Evolutionary conservation across 2,113 vertebrate genomes (phyloP).

Genomic region (Heterotilapia buettikoferi): DNA sequence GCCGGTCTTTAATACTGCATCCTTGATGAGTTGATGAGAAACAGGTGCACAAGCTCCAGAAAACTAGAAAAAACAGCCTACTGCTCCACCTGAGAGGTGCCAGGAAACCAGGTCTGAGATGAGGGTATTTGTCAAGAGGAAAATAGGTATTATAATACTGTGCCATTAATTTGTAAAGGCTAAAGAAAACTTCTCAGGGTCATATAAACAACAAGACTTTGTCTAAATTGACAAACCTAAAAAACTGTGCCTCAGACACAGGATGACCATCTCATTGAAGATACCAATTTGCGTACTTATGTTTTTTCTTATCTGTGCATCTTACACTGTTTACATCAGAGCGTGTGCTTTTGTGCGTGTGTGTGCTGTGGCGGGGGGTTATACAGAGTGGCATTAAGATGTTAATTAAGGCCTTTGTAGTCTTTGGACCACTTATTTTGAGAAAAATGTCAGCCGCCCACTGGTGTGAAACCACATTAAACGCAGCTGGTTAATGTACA

Average conservation of each 20-base stretch:
- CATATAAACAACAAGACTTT: not conserved
- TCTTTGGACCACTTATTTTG: constrained; percentile 37
- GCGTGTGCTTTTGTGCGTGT: not conserved
- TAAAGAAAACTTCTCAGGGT: not conserved
- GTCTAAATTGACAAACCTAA: not conserved
- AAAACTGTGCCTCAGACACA: not conserved
- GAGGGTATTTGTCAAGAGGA: not conserved
- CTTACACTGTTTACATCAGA: not conserved
- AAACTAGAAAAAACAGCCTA: not conserved
- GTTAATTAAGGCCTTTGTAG: constrained; percentile 43
- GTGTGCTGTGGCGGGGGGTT: not conserved
- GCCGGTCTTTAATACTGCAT: not conserved
- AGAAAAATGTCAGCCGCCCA: constrained; percentile 32
- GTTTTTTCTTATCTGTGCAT: not conserved
- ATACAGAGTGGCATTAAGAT: constrained; percentile 8
- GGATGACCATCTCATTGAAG: not conserved
- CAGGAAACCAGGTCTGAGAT: not conserved
- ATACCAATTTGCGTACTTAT: not conserved
- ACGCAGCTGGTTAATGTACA: constrained; percentile 36
- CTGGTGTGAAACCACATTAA: constrained; percentile 42
- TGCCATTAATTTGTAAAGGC: not conserved
- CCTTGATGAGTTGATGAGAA: not conserved
- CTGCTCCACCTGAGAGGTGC: not conserved
- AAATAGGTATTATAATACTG: not conserved
- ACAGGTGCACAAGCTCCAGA: not conserved